Evolutionary conservation across 2,888 invertebrate genomes (phyloP), one percentile per base, ranked within the genome.

Genomic region (Coelogynopora nodosa): DNA sequence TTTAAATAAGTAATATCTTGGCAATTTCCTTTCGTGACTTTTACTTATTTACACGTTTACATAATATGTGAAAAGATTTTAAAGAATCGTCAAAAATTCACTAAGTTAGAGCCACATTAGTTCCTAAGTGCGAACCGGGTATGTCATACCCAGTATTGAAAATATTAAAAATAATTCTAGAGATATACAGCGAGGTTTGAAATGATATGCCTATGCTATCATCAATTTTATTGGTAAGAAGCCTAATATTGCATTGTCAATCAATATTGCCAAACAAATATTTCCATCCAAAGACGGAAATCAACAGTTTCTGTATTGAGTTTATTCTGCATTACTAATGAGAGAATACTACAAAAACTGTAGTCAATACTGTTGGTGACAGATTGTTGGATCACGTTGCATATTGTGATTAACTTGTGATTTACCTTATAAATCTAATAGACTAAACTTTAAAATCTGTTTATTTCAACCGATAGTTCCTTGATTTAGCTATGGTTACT

Each of bases 11-110:
- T 10, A 74, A 74, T 74, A 74, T 74, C 5, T 74, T 74, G 74
- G 2, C 27, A 74, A 74, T 74, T 74, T 74, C 74, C 74, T 74
- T n/a, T 26, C 74, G 74, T 74, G 74, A 74, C 74, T 74, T 74
- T 74, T 74, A 74, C 74, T 74, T 74, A 74, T 74, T 74, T 74
- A 74, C 74, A 74, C 74, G 74, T 74, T 74, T 74, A 23, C 74
- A 26, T 74, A 74, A 74, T 74, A 74, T 74, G 27, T 74, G 74
- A 74, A 74, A 74, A 74, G 5, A 49, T 49, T 49, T 49, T 49
- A 10, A 10, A 10, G 5, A 74, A 74, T 74, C 74, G 74, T 74
- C 74, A 74, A 5, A 74, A 74, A 74, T 74, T 74, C 74, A 74
- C 74, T 74, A 74, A 74, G 23, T 74, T 74, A 74, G 74, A 74